A percentile compares a stretch with the other conserved stretches of the same genome.
phyloP scores from a whole-genome alignment of 2,113 vertebrate species.

The Campylomormyrus tamandua region DNA sequence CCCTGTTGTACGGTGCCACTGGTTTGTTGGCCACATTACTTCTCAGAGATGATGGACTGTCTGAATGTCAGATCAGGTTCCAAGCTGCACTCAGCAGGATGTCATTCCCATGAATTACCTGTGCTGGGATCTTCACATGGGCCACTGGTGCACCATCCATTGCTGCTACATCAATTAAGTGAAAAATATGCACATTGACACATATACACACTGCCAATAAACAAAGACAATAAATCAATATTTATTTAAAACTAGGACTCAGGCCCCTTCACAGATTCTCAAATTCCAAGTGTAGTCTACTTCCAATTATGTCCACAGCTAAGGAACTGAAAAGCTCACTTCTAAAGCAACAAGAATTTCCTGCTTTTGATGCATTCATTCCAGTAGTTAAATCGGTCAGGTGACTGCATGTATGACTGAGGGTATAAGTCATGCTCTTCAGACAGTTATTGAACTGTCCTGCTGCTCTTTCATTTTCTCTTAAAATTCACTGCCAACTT shows the following conservation, averaged over 20 bases:
- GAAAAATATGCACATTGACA: background rate
- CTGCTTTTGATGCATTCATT: background rate
- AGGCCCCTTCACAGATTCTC: background rate
- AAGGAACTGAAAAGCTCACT: background rate
- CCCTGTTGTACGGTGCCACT: background rate
- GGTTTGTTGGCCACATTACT: background rate
- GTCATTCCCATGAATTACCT: background rate
- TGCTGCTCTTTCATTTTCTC: background rate
- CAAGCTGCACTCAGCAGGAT: background rate
- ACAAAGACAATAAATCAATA: background rate
- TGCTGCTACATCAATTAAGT: background rate
- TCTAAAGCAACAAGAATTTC: background rate
- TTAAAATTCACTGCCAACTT: background rate
- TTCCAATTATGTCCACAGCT: no score
- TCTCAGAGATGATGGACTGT: background rate
- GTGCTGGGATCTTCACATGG: background rate
- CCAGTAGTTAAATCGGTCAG: background rate
- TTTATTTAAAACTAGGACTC: background rate
- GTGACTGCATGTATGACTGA: background rate
- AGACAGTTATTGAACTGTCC: background rate
- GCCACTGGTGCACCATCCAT: background rate
- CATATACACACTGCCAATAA: background rate
- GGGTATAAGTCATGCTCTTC: background rate
- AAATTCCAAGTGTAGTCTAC: background rate
- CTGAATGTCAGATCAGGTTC: background rate